Percentiles rank a stretch among this genome's conserved stretches.
These are phyloP conservation scores for Eretmocerus hayati DNA, from an alignment of 2,888 invertebrate species.

Conservation along the genomic window DNA sequence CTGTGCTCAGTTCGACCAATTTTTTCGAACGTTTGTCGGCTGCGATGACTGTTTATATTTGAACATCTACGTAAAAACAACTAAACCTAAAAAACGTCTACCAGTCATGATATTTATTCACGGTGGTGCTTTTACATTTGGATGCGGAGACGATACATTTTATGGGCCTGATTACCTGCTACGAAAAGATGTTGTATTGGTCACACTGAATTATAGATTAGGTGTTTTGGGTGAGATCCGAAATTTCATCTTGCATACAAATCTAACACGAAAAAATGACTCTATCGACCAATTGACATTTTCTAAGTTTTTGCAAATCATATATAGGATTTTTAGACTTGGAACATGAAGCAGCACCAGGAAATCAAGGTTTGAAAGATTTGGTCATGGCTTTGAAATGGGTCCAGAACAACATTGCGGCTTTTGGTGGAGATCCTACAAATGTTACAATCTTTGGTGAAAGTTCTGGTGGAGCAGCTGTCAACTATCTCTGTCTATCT, in stretches of 20 bases:
- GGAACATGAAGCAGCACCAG: conserved; percentile 27
- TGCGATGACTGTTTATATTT: conserved; percentile 35
- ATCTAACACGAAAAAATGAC: too few species aligned
- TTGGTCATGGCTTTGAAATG: conserved; percentile 30
- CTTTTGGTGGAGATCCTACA: conserved; percentile 31
- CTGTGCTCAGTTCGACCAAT: conserved; percentile 24
- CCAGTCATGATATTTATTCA: conserved; percentile 35
- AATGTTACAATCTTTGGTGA: conserved; percentile 35
- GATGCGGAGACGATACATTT: conserved; percentile 25
- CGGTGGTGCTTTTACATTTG: conserved; percentile 29
- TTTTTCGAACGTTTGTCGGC: conserved; percentile 16
- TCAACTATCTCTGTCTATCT: conserved; percentile 30
- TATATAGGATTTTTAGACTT: conserved; percentile 35
- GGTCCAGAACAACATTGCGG: conserved; percentile 29
- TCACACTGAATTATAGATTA: conserved; percentile 35
- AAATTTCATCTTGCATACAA: neutral
- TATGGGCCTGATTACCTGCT: conserved; percentile 33
- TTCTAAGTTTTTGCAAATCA: too few species aligned
- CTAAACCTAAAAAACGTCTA: conserved; percentile 1
- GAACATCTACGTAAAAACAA: conserved; percentile 28
- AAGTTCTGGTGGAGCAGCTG: conserved; percentile 30
- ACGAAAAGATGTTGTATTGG: conserved; percentile 29
- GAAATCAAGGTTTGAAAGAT: conserved; percentile 36
- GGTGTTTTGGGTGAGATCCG: conserved; percentile 21
- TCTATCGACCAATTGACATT: too few species aligned